Percentiles rank a stretch among this genome's conserved stretches.
Conservation (phyloP, 2,113 vertebrate genomes). For the Dicerorhinus sumatrensis region DNA sequence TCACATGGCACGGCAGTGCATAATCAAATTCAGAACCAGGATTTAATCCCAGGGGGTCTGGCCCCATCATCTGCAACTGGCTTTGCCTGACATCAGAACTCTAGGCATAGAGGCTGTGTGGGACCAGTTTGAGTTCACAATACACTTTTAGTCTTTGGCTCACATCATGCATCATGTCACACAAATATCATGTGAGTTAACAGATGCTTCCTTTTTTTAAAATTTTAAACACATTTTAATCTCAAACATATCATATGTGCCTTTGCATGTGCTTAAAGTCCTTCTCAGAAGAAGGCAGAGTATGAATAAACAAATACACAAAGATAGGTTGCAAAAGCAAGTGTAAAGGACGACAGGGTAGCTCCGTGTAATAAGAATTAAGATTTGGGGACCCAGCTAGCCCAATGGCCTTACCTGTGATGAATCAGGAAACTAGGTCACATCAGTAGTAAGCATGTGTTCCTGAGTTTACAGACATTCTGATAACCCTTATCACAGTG, state of each 20-base stretch:
- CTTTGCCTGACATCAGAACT: background rate
- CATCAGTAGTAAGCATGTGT: background rate
- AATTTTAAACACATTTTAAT: conserved; percentile 13
- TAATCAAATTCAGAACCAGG: background rate
- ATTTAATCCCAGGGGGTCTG: background rate
- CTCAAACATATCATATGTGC: background rate
- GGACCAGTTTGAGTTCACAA: background rate
- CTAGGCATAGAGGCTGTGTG: background rate
- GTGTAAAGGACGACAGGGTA: background rate
- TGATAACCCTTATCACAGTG: background rate
- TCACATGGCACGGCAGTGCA: background rate
- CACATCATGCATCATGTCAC: background rate
- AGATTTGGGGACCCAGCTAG: background rate
- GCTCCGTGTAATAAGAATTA: background rate
- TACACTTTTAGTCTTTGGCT: background rate
- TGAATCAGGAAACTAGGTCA: conserved; percentile 19
- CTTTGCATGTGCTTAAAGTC: background rate
- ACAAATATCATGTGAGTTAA: background rate
- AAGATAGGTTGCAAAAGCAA: background rate
- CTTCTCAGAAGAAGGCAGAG: background rate
- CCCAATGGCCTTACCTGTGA: background rate
- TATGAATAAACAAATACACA: background rate
- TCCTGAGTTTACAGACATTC: background rate
- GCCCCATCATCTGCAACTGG: background rate
- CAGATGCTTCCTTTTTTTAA: background rate